Base-by-base conservation (phyloP, 2,113 vertebrate species). In the Rostratula benghalensis region DNA sequence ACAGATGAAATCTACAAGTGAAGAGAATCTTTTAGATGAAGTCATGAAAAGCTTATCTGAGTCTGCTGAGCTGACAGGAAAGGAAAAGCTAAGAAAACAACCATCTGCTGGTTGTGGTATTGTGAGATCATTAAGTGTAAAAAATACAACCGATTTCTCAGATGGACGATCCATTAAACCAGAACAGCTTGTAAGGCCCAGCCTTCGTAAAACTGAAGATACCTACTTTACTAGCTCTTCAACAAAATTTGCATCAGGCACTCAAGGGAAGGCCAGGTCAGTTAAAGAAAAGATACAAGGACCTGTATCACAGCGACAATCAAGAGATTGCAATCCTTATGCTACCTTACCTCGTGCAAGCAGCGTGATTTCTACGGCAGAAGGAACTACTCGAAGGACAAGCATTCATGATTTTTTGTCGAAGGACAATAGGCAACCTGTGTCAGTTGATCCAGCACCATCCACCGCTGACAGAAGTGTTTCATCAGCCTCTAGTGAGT, bases 341-440 rank as follows among this genome's bases (percentile, higher is more conserved):
- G 98, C 98, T 88, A 98, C 97, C n/a, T 98, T 99, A 97, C 99
- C 99, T 91, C 98, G 99, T 11, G 99, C 99, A 91, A 99, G 99
- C 98, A 99, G 98, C 27, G 99, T 99, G 86, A 99, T 99, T 95
- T 99, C 99, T 95, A 99, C 99, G 1, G 99, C 99, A 0, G 99
- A 99, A 97, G 99, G 99, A 80, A 98, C 98, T 92, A 99, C 98
- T 6, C 98, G 99, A 77, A 99, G 99, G 96, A 99, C 99, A 71
- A 99, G 99, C 98, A 99, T 99, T 98, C 99, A 99, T 54, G 99
- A 99, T 93, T 98, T 99, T 98, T 98, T 99, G 95, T 99, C 98
- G 54, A 99, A 99, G 98, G 99, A 99, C 98, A 98, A 90, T 97
- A 98, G 99, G 68, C 98, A 98, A 22, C 99, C 99, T 8, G 95